Base-by-base conservation (phyloP, 2,888 invertebrate species). In the Aproaerema taeniolella region DNA sequence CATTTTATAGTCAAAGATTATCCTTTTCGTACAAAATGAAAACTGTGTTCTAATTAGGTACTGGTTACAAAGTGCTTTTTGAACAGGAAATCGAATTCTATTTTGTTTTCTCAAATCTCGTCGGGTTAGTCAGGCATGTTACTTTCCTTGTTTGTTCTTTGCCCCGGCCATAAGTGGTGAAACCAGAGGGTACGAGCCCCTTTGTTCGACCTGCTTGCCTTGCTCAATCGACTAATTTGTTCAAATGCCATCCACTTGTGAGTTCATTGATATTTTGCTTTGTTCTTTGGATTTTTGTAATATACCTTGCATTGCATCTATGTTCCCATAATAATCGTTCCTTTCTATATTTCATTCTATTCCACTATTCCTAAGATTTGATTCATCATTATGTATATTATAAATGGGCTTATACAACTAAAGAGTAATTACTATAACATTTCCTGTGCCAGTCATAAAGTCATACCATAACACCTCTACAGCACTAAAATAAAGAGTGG, bases 91-190 rank as follows among this genome's bases (percentile, higher is more conserved):
- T 41, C 35, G 33, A 26, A 41, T 34, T 35, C 31, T 24, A 28
- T 43, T 12, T 37, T 40, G 43, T 48, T 58, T 56, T 55, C 53
- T 51, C 55, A 65, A 70, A 71, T 72, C 64, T 58, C 54, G 51
- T 49, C 46, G 52, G 55, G 53, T 52, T 47, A 45, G 43, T 41
- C n/a, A n/a, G n/a, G n/a, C 45, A 38, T 45, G 58, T 59, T 63
- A 59, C 66, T 66, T 59, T 56, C 54, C 67, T 71, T 73, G 73
- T 80, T 79, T 81, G 71, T 67, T 64, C 66, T 67, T 50, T 55
- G 67, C 58, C 63, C 67, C 66, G 58, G 64, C 66, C 69, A 60
- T 73, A 68, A 75, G 62, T 65, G 64, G 57, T 52, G 38, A 32
- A 15, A 24, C 35, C 46, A 44, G 59, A 69, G 77, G 77, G 72